These are phyloP conservation scores for Orientallactaga bullata DNA, from an alignment of 2,113 vertebrate genomes.

Conservation along the genomic window DNA sequence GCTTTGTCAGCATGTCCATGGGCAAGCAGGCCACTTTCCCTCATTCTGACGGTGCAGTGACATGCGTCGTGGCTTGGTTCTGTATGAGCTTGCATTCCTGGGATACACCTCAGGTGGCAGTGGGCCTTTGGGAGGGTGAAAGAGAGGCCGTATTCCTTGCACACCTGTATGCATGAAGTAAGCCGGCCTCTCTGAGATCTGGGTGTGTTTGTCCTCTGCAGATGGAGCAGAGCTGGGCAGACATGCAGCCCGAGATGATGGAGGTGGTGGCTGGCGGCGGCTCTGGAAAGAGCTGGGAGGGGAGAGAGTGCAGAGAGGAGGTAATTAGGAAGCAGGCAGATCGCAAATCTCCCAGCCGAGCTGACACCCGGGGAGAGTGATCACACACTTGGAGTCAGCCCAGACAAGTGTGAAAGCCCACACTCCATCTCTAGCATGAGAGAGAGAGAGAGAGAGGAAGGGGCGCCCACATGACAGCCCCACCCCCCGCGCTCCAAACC, in stretches of 20 bases:
- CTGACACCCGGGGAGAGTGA: conserved; percentile 77
- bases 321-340: conserved; percentile 77
- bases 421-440: conserved; percentile 22
- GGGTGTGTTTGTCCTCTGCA: background rate
- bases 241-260: conserved; percentile 38
- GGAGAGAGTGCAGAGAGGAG: conserved; percentile 47
- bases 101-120: background rate
- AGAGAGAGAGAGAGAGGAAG: background rate
- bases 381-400: conserved; percentile 76
- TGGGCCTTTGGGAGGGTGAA: background rate
- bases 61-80: background rate
- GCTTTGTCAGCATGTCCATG: background rate
- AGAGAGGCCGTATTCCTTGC: background rate
- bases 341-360: conserved; percentile 64
- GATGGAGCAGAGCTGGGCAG: background rate
- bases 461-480: background rate
- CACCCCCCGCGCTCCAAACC: background rate
- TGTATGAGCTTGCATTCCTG: background rate
- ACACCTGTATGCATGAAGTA: background rate
- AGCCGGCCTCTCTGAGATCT: background rate
- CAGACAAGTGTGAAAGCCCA: conserved; percentile 80
- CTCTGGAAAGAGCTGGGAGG: conserved; percentile 7
- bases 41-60: background rate
- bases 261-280: background rate
- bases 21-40: background rate